A percentile compares a stretch with the other conserved stretches of the same genome.
These are phyloP conservation scores for Catostylus mosaicus DNA, from an alignment of 30 jellyfish, hydroid and myxozoan genomes.

Conservation along the genomic window DNA sequence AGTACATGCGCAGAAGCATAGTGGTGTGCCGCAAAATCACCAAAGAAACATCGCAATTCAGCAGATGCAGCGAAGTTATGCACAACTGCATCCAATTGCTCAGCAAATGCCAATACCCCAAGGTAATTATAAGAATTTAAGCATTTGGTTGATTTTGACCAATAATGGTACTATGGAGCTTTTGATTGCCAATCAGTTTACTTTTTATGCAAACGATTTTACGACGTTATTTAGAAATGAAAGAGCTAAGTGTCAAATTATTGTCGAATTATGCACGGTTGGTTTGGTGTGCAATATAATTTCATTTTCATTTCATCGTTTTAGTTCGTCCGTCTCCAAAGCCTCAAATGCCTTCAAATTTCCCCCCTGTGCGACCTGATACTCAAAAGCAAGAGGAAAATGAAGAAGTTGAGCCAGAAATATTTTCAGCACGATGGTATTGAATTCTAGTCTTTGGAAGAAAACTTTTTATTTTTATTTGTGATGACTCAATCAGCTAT, in stretches of 20 bases:
- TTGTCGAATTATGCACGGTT: too few relatives aligned
- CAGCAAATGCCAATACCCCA: constrained; percentile 24
- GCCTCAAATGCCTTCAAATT: constrained; percentile 1
- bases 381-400: constrained; percentile 46
- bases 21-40: constrained; percentile 42
- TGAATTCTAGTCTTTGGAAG: too few relatives aligned
- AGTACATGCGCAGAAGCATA: constrained; percentile 72
- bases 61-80: constrained; percentile 35
- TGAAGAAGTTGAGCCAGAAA: constrained; percentile 85
- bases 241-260: too few relatives aligned
- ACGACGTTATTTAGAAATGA: too few relatives aligned
- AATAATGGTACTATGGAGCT: not conserved
- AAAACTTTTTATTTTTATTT: too few relatives aligned
- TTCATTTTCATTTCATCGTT: not conserved
- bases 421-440: constrained; percentile 79
- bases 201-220: too few relatives aligned
- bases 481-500: too few relatives aligned
- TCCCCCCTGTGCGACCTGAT: constrained; percentile 39
- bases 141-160: too few relatives aligned
- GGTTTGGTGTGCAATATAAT: too few relatives aligned
- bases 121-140: not conserved
- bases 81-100: constrained; percentile 35
- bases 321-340: constrained; percentile 40
- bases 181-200: not conserved
- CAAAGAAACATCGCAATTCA: constrained; percentile 27